phyloP scores from a whole-genome alignment of 2,797 vertebrate genomes.

The Dryobates pubescens region DNA sequence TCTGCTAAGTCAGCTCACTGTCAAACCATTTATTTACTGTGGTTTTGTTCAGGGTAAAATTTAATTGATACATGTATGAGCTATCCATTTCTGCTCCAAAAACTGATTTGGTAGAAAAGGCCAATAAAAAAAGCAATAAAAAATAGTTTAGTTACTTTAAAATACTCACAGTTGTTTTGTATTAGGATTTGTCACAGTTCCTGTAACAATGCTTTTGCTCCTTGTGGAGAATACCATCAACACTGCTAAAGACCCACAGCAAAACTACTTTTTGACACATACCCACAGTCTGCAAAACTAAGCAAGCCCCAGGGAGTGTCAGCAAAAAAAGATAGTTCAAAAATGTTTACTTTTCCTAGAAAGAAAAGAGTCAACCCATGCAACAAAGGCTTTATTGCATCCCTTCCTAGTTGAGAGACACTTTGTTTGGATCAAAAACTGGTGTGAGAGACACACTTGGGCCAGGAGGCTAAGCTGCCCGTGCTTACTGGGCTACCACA shows the following conservation, averaged over 20 bases:
- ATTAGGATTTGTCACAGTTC: not conserved
- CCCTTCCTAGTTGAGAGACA: not conserved
- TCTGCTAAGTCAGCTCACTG: not conserved
- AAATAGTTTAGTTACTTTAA: not conserved
- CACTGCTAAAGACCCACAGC: not conserved
- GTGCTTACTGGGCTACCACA: no score
- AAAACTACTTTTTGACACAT: not conserved
- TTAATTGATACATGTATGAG: not conserved
- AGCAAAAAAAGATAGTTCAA: not conserved
- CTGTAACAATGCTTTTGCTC: not conserved
- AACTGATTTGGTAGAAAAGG: not conserved
- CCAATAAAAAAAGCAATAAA: not conserved
- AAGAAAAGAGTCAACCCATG: rapidly evolving
- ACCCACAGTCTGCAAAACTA: not conserved
- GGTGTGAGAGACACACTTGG: rapidly evolving
- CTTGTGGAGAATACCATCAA: not conserved
- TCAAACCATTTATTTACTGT: not conserved
- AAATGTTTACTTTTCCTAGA: no score
- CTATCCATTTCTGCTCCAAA: not conserved
- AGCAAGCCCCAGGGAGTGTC: not conserved
- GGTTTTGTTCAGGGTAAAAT: not conserved
- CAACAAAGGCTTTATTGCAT: not conserved
- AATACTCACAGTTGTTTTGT: not conserved
- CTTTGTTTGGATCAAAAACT: rapidly evolving
- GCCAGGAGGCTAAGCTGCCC: not conserved